Evolutionary conservation across 2,888 invertebrate species (phyloP), one percentile per base, ranked within the genome.

Genomic region (Calliphora vomitoria): DNA sequence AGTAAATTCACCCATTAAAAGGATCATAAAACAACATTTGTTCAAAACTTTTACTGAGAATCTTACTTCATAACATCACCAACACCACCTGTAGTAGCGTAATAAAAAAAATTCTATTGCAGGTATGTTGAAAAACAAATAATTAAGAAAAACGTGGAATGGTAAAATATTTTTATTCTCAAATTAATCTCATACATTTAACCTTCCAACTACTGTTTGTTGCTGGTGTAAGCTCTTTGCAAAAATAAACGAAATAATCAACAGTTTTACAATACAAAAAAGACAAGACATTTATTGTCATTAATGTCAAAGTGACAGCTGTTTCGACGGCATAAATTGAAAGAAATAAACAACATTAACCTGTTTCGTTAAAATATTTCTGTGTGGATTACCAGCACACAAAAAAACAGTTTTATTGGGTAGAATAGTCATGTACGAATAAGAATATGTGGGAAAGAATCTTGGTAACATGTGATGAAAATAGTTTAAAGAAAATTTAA

Each of bases 301-400:
- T 84, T 84, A 79, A 35, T 79, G 84, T 84, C 79, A 84, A 72
- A 79, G 38, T 84, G 66, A 79, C 79, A 84, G 38, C 66, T 79
- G 58, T 79, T 84, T 72, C 72, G 83, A 84, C 41, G 41, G 64
- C 66, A 66, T 58, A 62, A 72, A 72, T 47, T 71, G 64, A 83
- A 53, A 62, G 44, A 44, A 20, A 47, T 38, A 58, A 79, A 78
- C 64, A 55, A 72, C 78, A 62, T 64, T 13, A 71, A 83, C 64
- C 78, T 72, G 83, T 72, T 84, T 53, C 18, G n/a, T 55, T 60
- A 31, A 53, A 68, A 60, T 47, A 31, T 66, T n/a, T 64, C 3
- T 35, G 13, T 66, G 10, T 55, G 20, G 31, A 74, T 55, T 82
- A 80, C 15, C 4, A 62, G 47, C 50, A 50, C 47, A 80, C 41